A percentile compares a stretch with the other conserved stretches of the same genome.
phyloP scores from a whole-genome alignment of 2,888 invertebrate genomes.

The Coronaproctus castanopsis region DNA sequence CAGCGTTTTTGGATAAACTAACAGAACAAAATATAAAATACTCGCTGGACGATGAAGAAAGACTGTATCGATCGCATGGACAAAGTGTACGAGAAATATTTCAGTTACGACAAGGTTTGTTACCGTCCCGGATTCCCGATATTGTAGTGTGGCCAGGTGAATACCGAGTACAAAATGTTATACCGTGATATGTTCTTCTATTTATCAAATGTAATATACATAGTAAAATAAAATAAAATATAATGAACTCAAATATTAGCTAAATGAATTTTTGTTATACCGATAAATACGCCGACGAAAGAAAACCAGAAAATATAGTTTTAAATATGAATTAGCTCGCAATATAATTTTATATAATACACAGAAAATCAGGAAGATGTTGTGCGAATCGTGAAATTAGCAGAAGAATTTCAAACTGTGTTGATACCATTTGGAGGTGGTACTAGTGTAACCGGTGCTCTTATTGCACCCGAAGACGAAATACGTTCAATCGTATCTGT shows the following conservation, averaged over 20 bases:
- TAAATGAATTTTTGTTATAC: too few species aligned
- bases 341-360: too few species aligned
- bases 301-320: too few species aligned
- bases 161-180: slow-evolving; percentile 18
- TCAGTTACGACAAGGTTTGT: slow-evolving; percentile 42
- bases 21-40: slow-evolving; percentile 33
- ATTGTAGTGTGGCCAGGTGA: slow-evolving; percentile 77
- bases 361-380: slow-evolving; percentile 59
- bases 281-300: too few species aligned
- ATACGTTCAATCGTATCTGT: slow-evolving; percentile 62
- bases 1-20: slow-evolving; percentile 38
- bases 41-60: slow-evolving; percentile 57
- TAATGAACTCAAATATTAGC: too few species aligned
- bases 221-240: too few species aligned
- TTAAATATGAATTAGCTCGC: too few species aligned
- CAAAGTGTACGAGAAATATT: slow-evolving; percentile 83
- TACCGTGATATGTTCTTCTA: too few species aligned
- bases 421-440: slow-evolving; percentile 90
- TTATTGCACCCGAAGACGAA: slow-evolving; percentile 63
- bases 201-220: too few species aligned
- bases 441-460: slow-evolving; percentile 74
- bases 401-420: slow-evolving; percentile 50
- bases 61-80: slow-evolving; percentile 74
- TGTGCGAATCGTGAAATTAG: slow-evolving; percentile 52
- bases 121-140: slow-evolving; percentile 59